Evolutionary conservation across 2,888 invertebrate genomes (phyloP).

Genomic region (Arrhopalites spinosus): DNA sequence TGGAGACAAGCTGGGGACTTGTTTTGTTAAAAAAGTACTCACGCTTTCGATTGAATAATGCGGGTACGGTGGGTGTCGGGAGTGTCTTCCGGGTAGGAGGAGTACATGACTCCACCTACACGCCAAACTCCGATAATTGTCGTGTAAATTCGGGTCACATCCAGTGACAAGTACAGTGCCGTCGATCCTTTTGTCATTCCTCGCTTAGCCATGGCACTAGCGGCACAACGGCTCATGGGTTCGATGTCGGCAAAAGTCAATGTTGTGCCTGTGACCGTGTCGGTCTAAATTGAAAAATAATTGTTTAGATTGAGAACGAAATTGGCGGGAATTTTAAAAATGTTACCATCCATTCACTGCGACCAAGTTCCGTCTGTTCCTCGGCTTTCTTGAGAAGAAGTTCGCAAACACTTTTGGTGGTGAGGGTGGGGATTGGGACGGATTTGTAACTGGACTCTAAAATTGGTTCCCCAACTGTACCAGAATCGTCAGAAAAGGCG

Average conservation of each 20-base stretch:
- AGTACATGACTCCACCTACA: constrained; percentile 50
- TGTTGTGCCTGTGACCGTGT: constrained; percentile 46
- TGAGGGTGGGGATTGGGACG: constrained; percentile 45
- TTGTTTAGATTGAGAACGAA: no score
- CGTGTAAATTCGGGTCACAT: constrained; percentile 53
- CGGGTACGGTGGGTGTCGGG: constrained; percentile 49
- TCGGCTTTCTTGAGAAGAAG: constrained; percentile 44
- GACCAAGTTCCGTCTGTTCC: constrained; percentile 41
- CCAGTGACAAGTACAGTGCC: constrained; percentile 50
- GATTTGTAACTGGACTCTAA: constrained; percentile 45
- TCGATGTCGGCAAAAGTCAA: constrained; percentile 49
- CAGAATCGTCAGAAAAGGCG: neutral
- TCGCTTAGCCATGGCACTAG: constrained; percentile 49
- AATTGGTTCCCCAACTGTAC: constrained; percentile 40
- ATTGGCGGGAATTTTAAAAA: no score
- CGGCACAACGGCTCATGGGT: constrained; percentile 41
- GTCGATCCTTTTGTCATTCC: constrained; percentile 51
- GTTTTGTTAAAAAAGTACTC: no score
- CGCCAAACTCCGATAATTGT: constrained; percentile 51
- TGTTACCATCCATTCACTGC: constrained; percentile 53
- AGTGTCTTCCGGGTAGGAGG: constrained; percentile 53
- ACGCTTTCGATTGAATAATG: constrained; percentile 48
- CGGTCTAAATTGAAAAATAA: constrained; percentile 45
- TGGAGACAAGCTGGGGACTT: no score
- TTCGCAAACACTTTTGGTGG: constrained; percentile 42